Evolutionary conservation across 2,113 vertebrate genomes (phyloP).

Genomic region (Gadus chalcogrammus): DNA sequence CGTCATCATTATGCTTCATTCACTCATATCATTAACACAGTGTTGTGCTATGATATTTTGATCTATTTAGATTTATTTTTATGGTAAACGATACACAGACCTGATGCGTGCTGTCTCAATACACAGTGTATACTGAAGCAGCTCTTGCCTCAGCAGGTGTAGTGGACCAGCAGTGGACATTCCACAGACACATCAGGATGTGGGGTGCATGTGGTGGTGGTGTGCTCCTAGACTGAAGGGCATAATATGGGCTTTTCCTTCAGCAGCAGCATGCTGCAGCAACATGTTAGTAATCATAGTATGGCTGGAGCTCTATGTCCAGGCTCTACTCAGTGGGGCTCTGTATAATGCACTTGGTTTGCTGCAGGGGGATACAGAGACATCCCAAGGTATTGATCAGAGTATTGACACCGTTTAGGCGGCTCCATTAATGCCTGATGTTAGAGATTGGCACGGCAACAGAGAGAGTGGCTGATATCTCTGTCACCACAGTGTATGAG

Average conservation of each 20-base stretch:
- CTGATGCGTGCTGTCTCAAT: conserved; percentile 71
- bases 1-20: too few relatives aligned
- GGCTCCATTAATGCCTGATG: conserved; percentile 66
- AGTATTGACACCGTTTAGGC: conserved; percentile 72
- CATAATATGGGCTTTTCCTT: too few relatives aligned
- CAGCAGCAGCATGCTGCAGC: too few relatives aligned
- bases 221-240: too few relatives aligned
- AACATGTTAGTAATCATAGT: too few relatives aligned
- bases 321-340: conserved; percentile 44
- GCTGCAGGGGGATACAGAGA: conserved; percentile 62
- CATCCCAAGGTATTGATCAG: conserved; percentile 66
- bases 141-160: conserved; percentile 69
- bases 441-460: conserved; percentile 48
- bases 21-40: too few relatives aligned
- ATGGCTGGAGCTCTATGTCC: not conserved
- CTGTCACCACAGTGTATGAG: conserved; percentile 33
- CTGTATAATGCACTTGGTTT: conserved; percentile 58
- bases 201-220: conserved; percentile 56
- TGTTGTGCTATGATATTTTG: conserved; percentile 19
- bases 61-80: conserved; percentile 53
- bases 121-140: conserved; percentile 64
- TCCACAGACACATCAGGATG: conserved; percentile 66
- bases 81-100: conserved; percentile 67
- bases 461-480: conserved; percentile 7
- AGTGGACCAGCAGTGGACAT: conserved; percentile 66